Conservation (phyloP, 2,888 invertebrate species). For the Philereme vetulata region DNA sequence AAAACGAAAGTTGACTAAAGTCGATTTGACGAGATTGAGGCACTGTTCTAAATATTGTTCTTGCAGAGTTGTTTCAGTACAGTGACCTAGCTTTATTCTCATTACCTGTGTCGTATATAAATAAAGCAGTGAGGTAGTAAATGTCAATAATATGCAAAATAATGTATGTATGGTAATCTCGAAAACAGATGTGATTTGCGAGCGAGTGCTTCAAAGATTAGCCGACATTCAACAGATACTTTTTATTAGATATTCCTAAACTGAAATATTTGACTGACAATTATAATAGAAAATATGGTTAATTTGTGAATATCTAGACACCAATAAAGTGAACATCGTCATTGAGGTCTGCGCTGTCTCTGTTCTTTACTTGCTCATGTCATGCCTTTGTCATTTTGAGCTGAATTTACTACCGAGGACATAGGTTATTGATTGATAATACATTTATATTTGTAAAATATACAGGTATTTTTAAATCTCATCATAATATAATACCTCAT, state of each 20-base stretch:
- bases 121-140: conserved; percentile 80
- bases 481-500: too few relatives aligned
- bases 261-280: conserved; percentile 25
- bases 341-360: too few relatives aligned
- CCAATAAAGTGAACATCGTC: not conserved
- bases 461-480: too few relatives aligned
- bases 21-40: too few relatives aligned
- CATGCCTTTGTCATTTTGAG: too few relatives aligned
- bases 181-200: conserved; percentile 77
- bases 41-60: too few relatives aligned
- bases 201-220: conserved; percentile 74
- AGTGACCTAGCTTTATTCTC: conserved; percentile 9
- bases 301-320: conserved; percentile 16
- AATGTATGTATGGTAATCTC: conserved; percentile 81
- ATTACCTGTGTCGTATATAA: conserved; percentile 57
- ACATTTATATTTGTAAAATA: too few relatives aligned
- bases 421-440: too few relatives aligned
- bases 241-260: conserved; percentile 35
- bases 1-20: too few relatives aligned
- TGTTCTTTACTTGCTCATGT: too few relatives aligned
- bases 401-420: too few relatives aligned
- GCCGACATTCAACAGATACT: conserved; percentile 54
- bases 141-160: conserved; percentile 83
- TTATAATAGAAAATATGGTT: conserved; percentile 13
- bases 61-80: not conserved